Evolutionary conservation across 2,113 vertebrate genomes (phyloP).

Genomic region (Hippocampus guttulatus): DNA sequence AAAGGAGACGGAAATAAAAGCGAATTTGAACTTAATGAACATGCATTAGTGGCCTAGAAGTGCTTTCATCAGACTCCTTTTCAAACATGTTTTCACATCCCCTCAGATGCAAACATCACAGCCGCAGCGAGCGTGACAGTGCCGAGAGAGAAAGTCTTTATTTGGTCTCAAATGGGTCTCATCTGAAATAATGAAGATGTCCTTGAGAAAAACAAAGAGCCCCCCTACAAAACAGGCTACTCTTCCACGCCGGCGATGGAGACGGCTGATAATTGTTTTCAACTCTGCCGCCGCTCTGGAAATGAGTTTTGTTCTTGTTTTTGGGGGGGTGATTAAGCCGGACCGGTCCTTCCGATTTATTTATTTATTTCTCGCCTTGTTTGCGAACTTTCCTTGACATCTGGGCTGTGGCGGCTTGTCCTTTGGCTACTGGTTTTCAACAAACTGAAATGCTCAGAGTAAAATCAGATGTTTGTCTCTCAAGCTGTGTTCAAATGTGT

Average conservation of each 20-base stretch:
- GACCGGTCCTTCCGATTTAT: conserved; percentile 44
- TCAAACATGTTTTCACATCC: conserved; percentile 62
- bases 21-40: conserved; percentile 67
- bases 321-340: conserved; percentile 46
- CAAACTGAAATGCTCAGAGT: too few species aligned
- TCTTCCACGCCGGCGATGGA: conserved; percentile 61
- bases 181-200: conserved; percentile 81
- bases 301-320: conserved; percentile 72
- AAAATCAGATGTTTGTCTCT: too few species aligned
- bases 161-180: conserved; percentile 74
- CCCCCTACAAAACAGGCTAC: conserved; percentile 54
- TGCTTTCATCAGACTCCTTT: conserved; percentile 67
- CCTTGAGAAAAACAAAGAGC: conserved; percentile 77
- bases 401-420: too few species aligned
- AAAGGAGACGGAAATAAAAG: conserved; percentile 51
- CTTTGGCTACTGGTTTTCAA: too few species aligned
- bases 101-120: conserved; percentile 71
- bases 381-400: conserved; percentile 51
- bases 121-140: conserved; percentile 61
- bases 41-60: conserved; percentile 64
- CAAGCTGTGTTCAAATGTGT: too few species aligned
- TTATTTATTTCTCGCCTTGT: conserved; percentile 28
- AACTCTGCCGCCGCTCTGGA: conserved; percentile 67
- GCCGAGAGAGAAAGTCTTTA: conserved; percentile 69
- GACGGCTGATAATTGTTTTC: conserved; percentile 76